These are phyloP conservation scores for Parapristionchus giblindavisi DNA, from an alignment of 2,888 invertebrate species.

Conservation along the genomic window DNA sequence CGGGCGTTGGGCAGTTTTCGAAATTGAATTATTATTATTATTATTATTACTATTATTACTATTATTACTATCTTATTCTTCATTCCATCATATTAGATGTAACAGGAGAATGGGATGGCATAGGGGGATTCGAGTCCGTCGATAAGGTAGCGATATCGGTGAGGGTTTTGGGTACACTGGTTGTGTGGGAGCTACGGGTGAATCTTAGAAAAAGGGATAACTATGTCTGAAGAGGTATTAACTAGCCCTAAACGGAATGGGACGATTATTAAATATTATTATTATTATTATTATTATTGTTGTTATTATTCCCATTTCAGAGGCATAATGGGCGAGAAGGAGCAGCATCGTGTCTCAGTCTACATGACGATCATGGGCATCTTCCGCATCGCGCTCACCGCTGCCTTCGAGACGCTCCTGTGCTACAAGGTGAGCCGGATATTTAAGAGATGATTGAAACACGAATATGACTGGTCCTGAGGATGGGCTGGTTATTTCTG, in stretches of 20 bases:
- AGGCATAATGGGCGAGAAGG: conserved; percentile 25
- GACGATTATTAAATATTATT: neutral
- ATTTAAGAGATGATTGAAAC: neutral
- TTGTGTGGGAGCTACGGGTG: neutral
- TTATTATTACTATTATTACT: too few relatives aligned
- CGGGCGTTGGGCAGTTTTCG: too few relatives aligned
- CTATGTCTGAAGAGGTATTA: neutral
- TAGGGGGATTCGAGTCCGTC: too few relatives aligned
- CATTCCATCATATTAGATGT: too few relatives aligned
- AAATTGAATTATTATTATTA: too few relatives aligned
- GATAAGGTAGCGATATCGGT: too few relatives aligned
- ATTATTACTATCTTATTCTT: too few relatives aligned
- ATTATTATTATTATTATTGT: neutral
- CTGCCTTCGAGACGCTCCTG: conserved; percentile 11
- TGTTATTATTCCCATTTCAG: neutral
- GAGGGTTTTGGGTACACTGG: too few relatives aligned
- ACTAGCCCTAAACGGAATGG: neutral
- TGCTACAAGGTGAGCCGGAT: conserved; percentile 16
- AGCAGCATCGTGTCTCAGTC: conserved; percentile 16
- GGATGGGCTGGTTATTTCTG: too few relatives aligned
- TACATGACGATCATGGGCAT: conserved; percentile 4
- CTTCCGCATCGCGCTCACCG: neutral
- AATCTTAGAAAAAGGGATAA: neutral
- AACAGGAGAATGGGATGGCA: too few relatives aligned
- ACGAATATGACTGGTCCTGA: neutral